Evolutionary conservation across 92 coral and sea anemone genomes (phyloP).

Genomic region (Chrysogorgia sp.): DNA sequence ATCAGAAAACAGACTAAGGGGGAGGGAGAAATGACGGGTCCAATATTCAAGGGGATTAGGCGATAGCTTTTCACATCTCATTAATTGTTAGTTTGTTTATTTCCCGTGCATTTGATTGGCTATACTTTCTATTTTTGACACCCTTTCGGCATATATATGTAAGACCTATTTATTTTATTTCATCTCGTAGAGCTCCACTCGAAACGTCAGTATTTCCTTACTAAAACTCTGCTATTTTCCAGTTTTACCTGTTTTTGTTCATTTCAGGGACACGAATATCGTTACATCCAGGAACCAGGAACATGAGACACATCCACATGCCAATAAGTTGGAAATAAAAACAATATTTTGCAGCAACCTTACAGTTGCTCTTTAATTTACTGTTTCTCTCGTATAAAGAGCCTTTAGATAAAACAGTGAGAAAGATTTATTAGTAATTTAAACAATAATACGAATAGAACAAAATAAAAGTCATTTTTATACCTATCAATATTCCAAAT

Average conservation of each 20-base stretch:
- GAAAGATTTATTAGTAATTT: neutral
- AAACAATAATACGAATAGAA: neutral
- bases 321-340: conserved; percentile 62
- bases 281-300: conserved; percentile 76
- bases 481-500: conserved; percentile 27
- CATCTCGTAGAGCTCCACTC: no score
- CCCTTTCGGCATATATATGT: no score
- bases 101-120: no score
- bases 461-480: neutral
- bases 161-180: no score
- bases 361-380: conserved; percentile 70
- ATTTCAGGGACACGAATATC: conserved; percentile 54
- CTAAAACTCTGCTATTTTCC: neutral
- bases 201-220: no score
- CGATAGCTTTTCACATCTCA: no score
- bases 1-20: no score
- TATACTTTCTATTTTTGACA: no score
- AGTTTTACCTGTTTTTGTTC: conserved; percentile 59
- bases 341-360: conserved; percentile 72
- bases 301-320: conserved; percentile 41
- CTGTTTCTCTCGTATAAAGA: conserved; percentile 70
- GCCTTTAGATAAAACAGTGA: conserved; percentile 42
- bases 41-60: no score
- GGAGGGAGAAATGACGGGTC: no score
- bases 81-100: no score